Evolutionary conservation across 2,888 invertebrate genomes (phyloP).

Genomic region (Tetragonisca angustula): DNA sequence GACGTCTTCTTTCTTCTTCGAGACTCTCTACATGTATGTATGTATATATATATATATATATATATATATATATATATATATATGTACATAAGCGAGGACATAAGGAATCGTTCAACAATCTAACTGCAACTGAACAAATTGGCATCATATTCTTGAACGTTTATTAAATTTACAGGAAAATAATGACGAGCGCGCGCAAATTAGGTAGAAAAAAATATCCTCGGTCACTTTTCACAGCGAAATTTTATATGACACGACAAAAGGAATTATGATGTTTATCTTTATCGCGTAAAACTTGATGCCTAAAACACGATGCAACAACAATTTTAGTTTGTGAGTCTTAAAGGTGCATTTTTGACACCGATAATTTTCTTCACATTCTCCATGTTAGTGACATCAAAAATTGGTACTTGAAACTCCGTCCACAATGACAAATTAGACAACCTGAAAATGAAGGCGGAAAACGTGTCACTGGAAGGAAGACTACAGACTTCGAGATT

Average conservation of each 20-base stretch:
- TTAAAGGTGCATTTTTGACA: constrained; percentile 77
- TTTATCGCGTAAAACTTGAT: neutral
- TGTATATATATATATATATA: neutral
- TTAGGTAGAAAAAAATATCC: neutral
- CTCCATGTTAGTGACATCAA: constrained; percentile 78
- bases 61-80: no score
- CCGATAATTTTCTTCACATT: constrained; percentile 79
- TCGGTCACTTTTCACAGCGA: neutral
- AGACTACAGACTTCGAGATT: neutral
- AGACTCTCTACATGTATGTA: constrained; percentile 1
- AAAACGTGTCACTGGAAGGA: constrained; percentile 60
- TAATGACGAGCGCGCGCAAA: neutral
- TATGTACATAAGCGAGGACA: no score
- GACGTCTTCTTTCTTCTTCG: constrained; percentile 46
- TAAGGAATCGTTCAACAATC: neutral
- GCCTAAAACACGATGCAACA: constrained; percentile 35
- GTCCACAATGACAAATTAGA: constrained; percentile 65
- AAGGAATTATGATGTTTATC: no score
- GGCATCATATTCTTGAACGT: neutral
- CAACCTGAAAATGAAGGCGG: constrained; percentile 70
- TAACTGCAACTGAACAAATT: neutral
- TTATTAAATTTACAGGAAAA: neutral
- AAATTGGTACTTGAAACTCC: constrained; percentile 73
- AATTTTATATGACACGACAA: neutral
- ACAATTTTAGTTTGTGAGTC: constrained; percentile 71